phyloP scores from a whole-genome alignment of 1,140 invertebrate genomes.

The Cydia fagiglandana region DNA sequence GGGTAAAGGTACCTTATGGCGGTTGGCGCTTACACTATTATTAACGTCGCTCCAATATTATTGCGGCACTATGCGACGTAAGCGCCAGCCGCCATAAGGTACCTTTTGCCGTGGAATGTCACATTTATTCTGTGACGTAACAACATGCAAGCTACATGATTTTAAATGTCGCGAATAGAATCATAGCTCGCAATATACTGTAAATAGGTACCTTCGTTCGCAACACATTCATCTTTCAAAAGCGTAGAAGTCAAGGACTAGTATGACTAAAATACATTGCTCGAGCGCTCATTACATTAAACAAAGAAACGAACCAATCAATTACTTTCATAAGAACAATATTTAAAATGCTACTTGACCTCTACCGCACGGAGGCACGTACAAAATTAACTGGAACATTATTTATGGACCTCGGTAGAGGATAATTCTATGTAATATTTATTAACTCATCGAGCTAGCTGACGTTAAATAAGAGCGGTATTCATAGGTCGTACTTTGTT shows the following conservation, averaged over 20 bases:
- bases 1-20: too few relatives aligned
- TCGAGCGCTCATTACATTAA: constrained; percentile 55
- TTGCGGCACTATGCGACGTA: too few relatives aligned
- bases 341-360: constrained; percentile 65
- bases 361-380: constrained; percentile 53
- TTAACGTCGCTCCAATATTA: too few relatives aligned
- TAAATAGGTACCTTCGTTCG: not conserved
- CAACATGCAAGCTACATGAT: too few relatives aligned
- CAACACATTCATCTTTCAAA: constrained; percentile 19
- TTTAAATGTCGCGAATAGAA: too few relatives aligned
- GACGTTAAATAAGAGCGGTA: constrained; percentile 46
- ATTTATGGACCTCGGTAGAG: constrained; percentile 57
- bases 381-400: constrained; percentile 64
- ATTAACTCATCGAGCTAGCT: constrained; percentile 52
- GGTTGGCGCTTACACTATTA: too few relatives aligned
- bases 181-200: too few relatives aligned
- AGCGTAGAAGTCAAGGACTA: constrained; percentile 33
- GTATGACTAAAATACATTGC: constrained; percentile 46
- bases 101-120: too few relatives aligned
- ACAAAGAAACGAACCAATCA: constrained; percentile 63
- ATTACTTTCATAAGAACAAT: constrained; percentile 63
- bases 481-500: constrained; percentile 42
- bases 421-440: constrained; percentile 56
- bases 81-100: too few relatives aligned
- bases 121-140: too few relatives aligned